These are phyloP conservation scores for Neuroscelio doddi DNA, from an alignment of 2,888 invertebrate species.

Conservation along the genomic window DNA sequence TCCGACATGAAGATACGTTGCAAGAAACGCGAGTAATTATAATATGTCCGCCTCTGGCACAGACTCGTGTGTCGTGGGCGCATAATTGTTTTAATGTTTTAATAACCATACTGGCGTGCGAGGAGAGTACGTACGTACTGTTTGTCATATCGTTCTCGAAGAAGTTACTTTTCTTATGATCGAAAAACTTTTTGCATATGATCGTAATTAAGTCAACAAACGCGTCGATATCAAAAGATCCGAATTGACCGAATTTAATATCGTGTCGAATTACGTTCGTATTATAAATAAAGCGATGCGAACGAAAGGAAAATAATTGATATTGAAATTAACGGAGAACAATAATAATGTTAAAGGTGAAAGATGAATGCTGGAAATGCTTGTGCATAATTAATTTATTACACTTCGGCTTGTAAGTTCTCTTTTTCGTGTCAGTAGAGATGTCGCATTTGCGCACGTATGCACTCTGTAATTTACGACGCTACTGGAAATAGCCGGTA, in stretches of 20 bases:
- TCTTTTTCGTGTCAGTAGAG: conserved; percentile 44
- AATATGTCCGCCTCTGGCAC: conserved; percentile 43
- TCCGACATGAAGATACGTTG: conserved; percentile 20
- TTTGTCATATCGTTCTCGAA: no score
- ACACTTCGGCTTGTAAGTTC: conserved; percentile 32
- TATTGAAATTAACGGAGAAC: no score
- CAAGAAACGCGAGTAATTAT: conserved; percentile 60
- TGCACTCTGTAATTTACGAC: conserved; percentile 43
- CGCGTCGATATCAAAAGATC: no score
- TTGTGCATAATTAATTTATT: conserved; percentile 46
- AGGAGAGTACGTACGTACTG: no score
- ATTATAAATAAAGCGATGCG: no score
- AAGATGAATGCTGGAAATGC: conserved; percentile 40
- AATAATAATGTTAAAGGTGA: no score
- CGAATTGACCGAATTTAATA: no score
- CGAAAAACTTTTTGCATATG: no score
- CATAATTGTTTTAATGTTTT: conserved; percentile 69
- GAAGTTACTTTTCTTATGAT: no score
- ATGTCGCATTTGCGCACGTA: conserved; percentile 44
- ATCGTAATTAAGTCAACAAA: no score
- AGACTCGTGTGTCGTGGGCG: conserved; percentile 53
- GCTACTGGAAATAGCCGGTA: conserved; percentile 44
- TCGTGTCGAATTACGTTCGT: no score
- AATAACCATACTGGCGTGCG: conserved; percentile 65
- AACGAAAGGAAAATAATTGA: no score